phyloP scores from a whole-genome alignment of 2,113 vertebrate species.

The Cariama cristata region DNA sequence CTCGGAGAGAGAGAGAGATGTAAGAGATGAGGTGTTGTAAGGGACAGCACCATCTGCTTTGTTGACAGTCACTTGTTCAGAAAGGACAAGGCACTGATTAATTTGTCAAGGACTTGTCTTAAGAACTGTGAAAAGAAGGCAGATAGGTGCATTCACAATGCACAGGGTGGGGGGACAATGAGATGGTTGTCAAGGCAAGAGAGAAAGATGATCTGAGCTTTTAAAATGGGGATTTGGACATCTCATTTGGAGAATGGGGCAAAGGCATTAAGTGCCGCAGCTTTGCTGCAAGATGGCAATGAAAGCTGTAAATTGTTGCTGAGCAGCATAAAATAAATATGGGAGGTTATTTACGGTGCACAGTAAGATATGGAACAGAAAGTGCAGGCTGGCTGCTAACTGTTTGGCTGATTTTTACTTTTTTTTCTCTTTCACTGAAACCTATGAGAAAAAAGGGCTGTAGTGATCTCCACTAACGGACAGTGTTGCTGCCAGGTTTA shows the following conservation, averaged over 20 bases:
- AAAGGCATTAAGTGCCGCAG: neutral
- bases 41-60: slow-evolving; percentile 58
- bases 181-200: neutral
- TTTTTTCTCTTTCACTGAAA: neutral
- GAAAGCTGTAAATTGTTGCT: neutral
- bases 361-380: neutral
- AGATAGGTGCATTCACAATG: neutral
- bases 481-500: neutral
- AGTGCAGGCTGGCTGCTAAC: neutral
- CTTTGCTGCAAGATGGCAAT: neutral
- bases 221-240: neutral
- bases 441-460: neutral
- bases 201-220: neutral
- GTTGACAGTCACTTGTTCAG: slow-evolving; percentile 21
- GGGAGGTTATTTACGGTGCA: neutral
- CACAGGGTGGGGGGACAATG: neutral
- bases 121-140: neutral
- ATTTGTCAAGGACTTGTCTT: neutral
- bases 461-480: neutral
- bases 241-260: neutral
- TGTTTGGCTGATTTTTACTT: neutral
- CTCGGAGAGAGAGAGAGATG: neutral
- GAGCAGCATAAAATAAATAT: neutral
- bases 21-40: neutral
- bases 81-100: slow-evolving; percentile 44